These are phyloP conservation scores for Pterostichus niger DNA, from an alignment of 2,888 invertebrate genomes.

Conservation along the genomic window DNA sequence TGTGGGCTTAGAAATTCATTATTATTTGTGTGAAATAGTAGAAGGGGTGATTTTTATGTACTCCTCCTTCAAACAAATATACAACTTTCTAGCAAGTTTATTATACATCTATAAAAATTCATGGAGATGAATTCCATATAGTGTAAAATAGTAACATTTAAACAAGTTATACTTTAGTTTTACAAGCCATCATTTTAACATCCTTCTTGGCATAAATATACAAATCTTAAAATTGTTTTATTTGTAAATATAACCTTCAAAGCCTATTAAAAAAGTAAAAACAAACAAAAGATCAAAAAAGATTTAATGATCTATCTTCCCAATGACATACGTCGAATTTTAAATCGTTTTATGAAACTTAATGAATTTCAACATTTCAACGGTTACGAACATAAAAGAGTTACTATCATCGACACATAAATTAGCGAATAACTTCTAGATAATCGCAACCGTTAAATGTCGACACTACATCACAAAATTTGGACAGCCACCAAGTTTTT, in stretches of 20 bases:
- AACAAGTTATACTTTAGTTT: no score
- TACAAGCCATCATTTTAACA: no score
- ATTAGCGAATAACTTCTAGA: conserved; percentile 16
- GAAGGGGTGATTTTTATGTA: no score
- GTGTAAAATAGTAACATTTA: no score
- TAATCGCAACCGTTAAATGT: conserved; percentile 20
- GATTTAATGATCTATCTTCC: conserved; percentile 16
- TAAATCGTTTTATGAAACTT: conserved; percentile 10
- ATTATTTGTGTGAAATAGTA: no score
- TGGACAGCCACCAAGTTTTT: conserved; percentile 30
- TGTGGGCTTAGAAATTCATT: no score
- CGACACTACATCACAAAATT: conserved; percentile 23
- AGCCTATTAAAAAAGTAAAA: background rate
- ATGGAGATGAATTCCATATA: no score
- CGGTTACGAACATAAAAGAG: conserved; percentile 1
- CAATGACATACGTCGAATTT: conserved; percentile 14
- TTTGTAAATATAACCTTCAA: conserved; percentile 1
- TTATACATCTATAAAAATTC: no score
- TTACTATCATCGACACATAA: conserved; percentile 16
- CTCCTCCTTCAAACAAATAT: no score
- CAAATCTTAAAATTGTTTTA: background rate
- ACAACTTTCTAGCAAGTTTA: no score
- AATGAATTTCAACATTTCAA: conserved; percentile 11
- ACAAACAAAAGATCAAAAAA: conserved; percentile 37
- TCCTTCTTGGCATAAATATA: background rate